Conservation (phyloP, 2,888 invertebrate species). For the Leucoma salicis region DNA sequence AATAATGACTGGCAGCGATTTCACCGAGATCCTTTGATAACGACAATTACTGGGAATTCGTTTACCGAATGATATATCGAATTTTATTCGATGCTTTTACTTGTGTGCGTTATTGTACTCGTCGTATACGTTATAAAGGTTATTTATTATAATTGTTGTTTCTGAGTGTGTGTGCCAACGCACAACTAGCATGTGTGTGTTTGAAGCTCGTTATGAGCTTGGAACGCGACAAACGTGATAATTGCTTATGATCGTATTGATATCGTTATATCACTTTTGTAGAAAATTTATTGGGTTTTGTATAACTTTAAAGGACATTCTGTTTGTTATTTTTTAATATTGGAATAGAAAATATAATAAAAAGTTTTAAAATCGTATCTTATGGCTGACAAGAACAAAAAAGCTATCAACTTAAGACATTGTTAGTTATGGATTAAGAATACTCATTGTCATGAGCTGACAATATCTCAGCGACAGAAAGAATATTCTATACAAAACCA, state of each 20-base stretch:
- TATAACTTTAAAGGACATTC: no score
- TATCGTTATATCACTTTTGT: constrained; percentile 9
- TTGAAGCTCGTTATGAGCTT: constrained; percentile 10
- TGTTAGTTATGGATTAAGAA: no score
- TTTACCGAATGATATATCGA: constrained; percentile 28
- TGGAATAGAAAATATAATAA: no score
- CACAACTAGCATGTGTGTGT: no score
- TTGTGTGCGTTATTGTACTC: constrained; percentile 5
- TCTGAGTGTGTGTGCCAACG: neutral
- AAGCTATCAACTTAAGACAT: no score
- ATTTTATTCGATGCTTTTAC: constrained; percentile 8
- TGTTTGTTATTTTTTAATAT: no score
- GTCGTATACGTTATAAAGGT: neutral
- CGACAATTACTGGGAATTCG: constrained; percentile 28
- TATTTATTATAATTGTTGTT: neutral
- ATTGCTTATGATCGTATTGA: constrained; percentile 19
- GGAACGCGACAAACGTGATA: constrained; percentile 18
- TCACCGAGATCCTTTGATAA: constrained; percentile 28
- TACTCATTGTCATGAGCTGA: no score
- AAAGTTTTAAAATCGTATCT: no score
- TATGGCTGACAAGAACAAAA: no score
- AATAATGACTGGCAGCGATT: constrained; percentile 27
- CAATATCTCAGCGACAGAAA: no score
- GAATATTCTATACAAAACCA: no score
- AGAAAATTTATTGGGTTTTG: no score